phyloP scores from a whole-genome alignment of 2,797 vertebrate genomes.

The Hirundo rustica region DNA sequence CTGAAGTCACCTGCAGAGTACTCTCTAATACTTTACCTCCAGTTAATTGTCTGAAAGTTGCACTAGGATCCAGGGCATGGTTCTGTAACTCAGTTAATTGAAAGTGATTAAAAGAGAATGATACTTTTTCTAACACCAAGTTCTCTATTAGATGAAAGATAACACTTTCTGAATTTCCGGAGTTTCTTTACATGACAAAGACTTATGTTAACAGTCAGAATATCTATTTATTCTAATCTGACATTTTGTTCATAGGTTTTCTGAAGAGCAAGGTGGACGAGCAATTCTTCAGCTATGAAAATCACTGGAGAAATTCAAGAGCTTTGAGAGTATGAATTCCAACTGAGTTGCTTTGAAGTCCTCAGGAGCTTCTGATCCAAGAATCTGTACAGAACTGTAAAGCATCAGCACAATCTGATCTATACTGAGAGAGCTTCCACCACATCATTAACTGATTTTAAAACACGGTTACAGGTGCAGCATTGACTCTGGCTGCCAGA shows the following conservation, averaged over 20 bases:
- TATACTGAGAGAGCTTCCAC: neutral
- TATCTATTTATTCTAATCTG: neutral
- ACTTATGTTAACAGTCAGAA: neutral
- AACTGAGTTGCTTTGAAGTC: neutral
- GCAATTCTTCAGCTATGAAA: neutral
- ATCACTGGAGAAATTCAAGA: neutral
- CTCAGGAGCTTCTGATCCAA: neutral
- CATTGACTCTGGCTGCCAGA: neutral
- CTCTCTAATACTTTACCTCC: neutral
- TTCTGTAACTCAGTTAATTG: conserved; percentile 14
- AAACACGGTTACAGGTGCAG: neutral
- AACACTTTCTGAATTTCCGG: neutral
- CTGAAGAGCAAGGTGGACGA: neutral
- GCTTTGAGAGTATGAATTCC: neutral
- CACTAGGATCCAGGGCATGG: neutral
- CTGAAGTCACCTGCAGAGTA: neutral
- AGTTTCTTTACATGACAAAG: neutral
- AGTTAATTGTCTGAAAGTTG: neutral
- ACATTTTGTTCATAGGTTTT: neutral
- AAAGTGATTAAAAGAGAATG: neutral
- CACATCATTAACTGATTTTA: neutral
- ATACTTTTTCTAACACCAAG: neutral
- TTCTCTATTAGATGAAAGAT: neutral
- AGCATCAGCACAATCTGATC: neutral
- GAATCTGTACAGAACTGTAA: neutral